Evolutionary conservation across 2,888 invertebrate species (phyloP), one percentile per base, ranked within the genome.

Genomic region (Oscheius onirici): DNA sequence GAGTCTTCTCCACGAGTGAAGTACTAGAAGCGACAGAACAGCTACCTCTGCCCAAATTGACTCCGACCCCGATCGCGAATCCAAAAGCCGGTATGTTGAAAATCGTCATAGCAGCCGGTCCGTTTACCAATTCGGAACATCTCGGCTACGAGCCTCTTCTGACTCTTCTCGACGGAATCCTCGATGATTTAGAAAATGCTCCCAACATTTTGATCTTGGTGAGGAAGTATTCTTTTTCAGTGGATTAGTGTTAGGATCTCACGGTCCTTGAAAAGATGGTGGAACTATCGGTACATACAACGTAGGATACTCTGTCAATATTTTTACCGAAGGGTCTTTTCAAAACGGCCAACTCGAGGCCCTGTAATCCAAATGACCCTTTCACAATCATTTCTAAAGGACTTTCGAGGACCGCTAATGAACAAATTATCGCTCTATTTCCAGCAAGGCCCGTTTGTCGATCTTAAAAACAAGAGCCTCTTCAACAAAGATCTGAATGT

Each of bases 371-470:
- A n/a, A n/a, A n/a, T n/a, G n/a, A n/a, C n/a, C n/a, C n/a, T n/a
- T n/a, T n/a, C n/a, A n/a, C n/a, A n/a, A n/a, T n/a, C n/a, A n/a
- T n/a, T n/a, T 43, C 10, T 43, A 43, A 11, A 11, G 43, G 10
- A 43, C 43, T 43, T 43, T 13, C 10, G 13, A 43, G 43, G 43
- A 43, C 43, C 13, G 43, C n/a, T n/a, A n/a, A n/a, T n/a, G n/a
- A n/a, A n/a, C n/a, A 51, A 51, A n/a, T 17, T 28, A 58, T 5
- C n/a, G 28, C 3, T 17, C 13, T n/a, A n/a, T 13, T 52, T 58
- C 58, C 6, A 74, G 74, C 69, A 73, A 15, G 79, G 79, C 0
- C 79, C 79, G 24, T 79, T 77, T 51, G 61, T 79, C 10, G 79
- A 79, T 55, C 58, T 70, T n/a, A 71, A 51, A 17, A 73, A 75